Evolutionary conservation across 2,113 vertebrate species (phyloP).

Genomic region (Polypterus bichir): DNA sequence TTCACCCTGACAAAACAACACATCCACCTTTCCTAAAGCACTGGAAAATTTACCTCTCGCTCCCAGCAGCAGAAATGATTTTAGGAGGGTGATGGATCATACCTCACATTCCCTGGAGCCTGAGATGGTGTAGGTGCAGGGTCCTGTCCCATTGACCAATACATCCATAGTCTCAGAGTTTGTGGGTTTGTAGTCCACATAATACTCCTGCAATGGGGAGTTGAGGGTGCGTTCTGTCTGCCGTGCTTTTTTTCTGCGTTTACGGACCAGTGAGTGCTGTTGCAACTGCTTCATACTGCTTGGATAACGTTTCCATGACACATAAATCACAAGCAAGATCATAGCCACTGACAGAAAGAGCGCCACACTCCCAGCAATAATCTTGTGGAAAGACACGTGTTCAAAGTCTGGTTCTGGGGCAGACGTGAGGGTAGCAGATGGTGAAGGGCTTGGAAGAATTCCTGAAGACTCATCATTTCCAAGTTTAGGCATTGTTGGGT

Average conservation of each 20-base stretch:
- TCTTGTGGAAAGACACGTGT: constrained; percentile 91
- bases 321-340: constrained; percentile 90
- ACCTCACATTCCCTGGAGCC: constrained; percentile 98
- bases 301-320: constrained; percentile 91
- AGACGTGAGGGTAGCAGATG: constrained; percentile 48
- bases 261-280: constrained; percentile 77
- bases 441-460: constrained; percentile 39
- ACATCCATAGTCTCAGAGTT: constrained; percentile 97
- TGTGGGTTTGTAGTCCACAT: constrained; percentile 97
- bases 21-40: constrained; percentile 26
- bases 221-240: constrained; percentile 82
- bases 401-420: constrained; percentile 71
- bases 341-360: constrained; percentile 87
- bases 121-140: constrained; percentile 96
- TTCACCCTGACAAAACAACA: constrained; percentile 28
- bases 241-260: constrained; percentile 78
- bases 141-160: constrained; percentile 91
- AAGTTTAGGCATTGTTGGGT: constrained; percentile 55
- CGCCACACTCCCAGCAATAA: constrained; percentile 84
- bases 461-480: constrained; percentile 44
- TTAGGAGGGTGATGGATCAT: constrained; percentile 90
- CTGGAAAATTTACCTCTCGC: constrained; percentile 86
- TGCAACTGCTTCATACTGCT: constrained; percentile 91
- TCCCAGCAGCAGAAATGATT: constrained; percentile 85
- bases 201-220: constrained; percentile 96